Base-by-base conservation (phyloP, 2,888 invertebrate genomes). In the Chrysolina americana region DNA sequence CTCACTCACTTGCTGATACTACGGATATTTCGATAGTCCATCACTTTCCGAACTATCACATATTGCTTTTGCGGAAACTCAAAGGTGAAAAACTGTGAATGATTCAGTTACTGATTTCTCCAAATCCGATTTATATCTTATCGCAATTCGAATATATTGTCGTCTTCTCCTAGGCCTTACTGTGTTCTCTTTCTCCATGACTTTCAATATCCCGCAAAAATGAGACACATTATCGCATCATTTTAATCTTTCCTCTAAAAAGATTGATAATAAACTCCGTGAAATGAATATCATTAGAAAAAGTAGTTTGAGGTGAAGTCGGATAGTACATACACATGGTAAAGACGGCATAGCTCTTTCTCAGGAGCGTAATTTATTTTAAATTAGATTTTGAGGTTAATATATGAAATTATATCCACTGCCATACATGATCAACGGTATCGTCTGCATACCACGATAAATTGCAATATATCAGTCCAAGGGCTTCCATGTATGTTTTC, bases 351-450 rank as follows among this genome's bases (percentile, higher is more conserved):
- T 13, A 19, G 1, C 23, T 56, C 19, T 56, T 23, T 23, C 10
- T 21, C 13, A 11, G 11, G 13, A 56, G 56, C 56, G 56, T 56
- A 56, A 56, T 56, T 56, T 56, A 56, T 56, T 56, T 56, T 56
- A 56, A 56, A 56, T 56, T 56, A 56, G 56, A 56, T 56, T 56
- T 56, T 21, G 56, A 56, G 56, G 56, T 56, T 56, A 56, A 56
- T 56, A 21, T 56, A 56, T 56, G 56, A 56, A 56, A 56, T 56
- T 56, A 56, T 19, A 56, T 56, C 56, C 56, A 56, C 21, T 23
- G 13, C 17, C 10, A 56, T 56, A 56, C 56, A 56, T 56, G 56
- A 56, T 13, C 56, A 19, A 56, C 11, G 56, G 4, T 56, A 23
- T 56, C 21, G 23, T 56, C 56, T 56, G 56, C 56, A 56, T 56